Conservation (phyloP, 2,797 vertebrate species). For the Lutra lutra region DNA sequence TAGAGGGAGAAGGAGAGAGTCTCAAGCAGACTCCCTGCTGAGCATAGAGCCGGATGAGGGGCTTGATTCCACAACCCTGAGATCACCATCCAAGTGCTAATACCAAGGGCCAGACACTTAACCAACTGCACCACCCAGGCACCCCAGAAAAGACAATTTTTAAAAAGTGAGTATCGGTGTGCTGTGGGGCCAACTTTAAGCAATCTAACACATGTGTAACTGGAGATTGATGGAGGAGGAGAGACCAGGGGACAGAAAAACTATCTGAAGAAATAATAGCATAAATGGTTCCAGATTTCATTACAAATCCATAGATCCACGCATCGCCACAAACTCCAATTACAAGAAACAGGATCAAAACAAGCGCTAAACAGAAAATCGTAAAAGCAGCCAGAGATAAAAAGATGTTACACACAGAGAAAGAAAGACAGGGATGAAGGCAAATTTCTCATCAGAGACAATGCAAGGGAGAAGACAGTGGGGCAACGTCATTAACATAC, state of each 20-base stretch:
- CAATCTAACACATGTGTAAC: not conserved
- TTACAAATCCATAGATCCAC: not conserved
- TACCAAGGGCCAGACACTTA: too few relatives aligned
- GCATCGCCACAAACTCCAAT: not conserved
- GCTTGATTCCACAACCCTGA: too few relatives aligned
- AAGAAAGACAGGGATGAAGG: not conserved
- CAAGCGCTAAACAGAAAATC: not conserved
- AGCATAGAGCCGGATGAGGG: too few relatives aligned
- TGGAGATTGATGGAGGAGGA: not conserved
- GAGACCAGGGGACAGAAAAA: not conserved
- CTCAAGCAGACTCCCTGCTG: too few relatives aligned
- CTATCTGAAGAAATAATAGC: not conserved
- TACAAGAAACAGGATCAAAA: not conserved
- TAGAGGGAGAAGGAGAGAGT: too few relatives aligned
- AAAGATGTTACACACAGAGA: not conserved
- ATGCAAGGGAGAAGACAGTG: not conserved
- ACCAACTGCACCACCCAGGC: too few relatives aligned
- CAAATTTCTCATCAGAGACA: not conserved
- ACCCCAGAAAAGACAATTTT: not conserved
- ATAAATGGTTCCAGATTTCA: not conserved
- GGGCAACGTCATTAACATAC: not conserved
- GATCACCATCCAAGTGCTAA: too few relatives aligned
- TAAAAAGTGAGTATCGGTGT: not conserved
- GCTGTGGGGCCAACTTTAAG: not conserved
- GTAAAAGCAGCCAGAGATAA: not conserved